Base-by-base conservation (phyloP, 2,113 vertebrate genomes). In the Psephotus haematonotus region DNA sequence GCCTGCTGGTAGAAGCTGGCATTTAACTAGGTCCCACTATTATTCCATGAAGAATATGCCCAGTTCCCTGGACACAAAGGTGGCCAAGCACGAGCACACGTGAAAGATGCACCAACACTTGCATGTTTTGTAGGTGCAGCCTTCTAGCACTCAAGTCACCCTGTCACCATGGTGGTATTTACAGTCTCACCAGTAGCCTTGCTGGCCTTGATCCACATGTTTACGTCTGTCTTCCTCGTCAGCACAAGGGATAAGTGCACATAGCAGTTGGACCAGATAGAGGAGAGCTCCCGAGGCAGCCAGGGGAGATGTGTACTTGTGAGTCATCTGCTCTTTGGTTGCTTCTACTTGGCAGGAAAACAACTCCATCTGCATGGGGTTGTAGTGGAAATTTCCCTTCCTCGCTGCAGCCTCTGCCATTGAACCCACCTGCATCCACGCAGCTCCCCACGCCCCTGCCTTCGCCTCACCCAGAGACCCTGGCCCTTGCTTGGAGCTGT, bases 241-340 rank as follows among this genome's bases (percentile, higher is more conserved):
- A 90, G 90, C 60, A 55, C 72, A 74, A 64, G 49, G 85, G 24
- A 24, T 47, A 83, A 78, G 33, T 39, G 43, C 90, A 70, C 0
- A 0, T 24, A 84, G 93, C 43, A 80, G 64, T 75, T 88, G 69
- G 82, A 90, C 55, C 43, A 84, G 64, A 80, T 28, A 90, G 72
- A 86, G 64, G 46, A 90, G 39, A 62, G 44, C 39, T 96, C 82
- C 60, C 14, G 57, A 49, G 88, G 88, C 90, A 90, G 64, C 52
- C 65, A 64, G 69, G 55, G 53, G 57, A 85, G 64, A 92, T 62
- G 65, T 75, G 77, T 67, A 35, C 44, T 86, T 68, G 41, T 78
- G 86, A 95, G 50, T 93, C 86, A 93, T 93, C 64, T 62, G 55
- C 68, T 92, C 35, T 93, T 92, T 27, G 57, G 39, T 92, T 88